Base-by-base conservation (phyloP, 2,797 vertebrate species). In the Enteromius argenteus region DNA sequence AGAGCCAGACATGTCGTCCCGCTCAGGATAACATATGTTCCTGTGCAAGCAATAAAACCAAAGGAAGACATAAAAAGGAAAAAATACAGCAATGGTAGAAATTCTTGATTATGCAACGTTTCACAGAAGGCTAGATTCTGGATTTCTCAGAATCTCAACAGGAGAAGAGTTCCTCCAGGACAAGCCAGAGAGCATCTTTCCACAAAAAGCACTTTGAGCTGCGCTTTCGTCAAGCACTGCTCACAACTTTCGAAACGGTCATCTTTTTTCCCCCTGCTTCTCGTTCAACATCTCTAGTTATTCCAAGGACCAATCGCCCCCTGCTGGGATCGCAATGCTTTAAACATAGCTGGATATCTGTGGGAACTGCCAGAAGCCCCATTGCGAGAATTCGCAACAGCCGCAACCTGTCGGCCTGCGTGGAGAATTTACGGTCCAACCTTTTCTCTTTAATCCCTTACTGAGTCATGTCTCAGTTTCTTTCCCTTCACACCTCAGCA, bases 331-430 rank as follows among this genome's bases (percentile, higher is more conserved):
- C 91, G 92, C 92, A 94, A 94, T 94, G 94, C 94, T 95, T 95
- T 95, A 90, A 95, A 94, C 93, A 91, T 95, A 90, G 93, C 92
- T 93, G 93, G 94, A 92, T 90, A 90, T 95, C 93, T 92, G 89
- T 88, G 87, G 74, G 81, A 89, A 90, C 83, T 88, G 89, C 90
- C 90, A 91, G 94, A 90, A 86, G 90, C 93, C 94, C 94, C 91
- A 92, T 94, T 94, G 94, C 88, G 94, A 94, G 92, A 93, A 94
- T 94, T 92, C 92, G 87, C 92, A 93, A 89, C 93, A 93, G 92
- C 89, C 93, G 91, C 92, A 94, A 94, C 91, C 91, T 94, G 94
- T 94, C 93, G 87, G 91, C 90, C 88, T 83, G 86, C 78, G 42
- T 44, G 84, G 75, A 81, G 93, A 92, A 95, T 95, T 92, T 94